These are phyloP conservation scores for Girardinichthys multiradiatus DNA, from an alignment of 2,113 vertebrate genomes.

Conservation along the genomic window DNA sequence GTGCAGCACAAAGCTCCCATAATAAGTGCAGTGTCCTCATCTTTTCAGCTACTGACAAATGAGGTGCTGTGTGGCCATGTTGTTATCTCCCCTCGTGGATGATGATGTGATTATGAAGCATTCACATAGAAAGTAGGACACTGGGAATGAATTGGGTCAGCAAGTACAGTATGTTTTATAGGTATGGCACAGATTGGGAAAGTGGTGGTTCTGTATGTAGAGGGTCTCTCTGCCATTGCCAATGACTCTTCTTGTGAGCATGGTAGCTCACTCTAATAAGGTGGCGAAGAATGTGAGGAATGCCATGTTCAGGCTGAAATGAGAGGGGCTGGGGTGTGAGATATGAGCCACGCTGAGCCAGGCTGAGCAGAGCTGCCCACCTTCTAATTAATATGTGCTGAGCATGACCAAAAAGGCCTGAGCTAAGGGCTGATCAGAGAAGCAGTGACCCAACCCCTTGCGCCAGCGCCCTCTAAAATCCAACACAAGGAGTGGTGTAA, in stretches of 20 bases:
- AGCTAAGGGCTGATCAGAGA: constrained; percentile 29
- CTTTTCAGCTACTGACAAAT: constrained; percentile 47
- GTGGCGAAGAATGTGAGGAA: constrained; percentile 81
- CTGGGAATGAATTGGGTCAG: constrained; percentile 54
- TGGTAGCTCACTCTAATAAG: constrained; percentile 77
- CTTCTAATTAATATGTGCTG: constrained; percentile 75
- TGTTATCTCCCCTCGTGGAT: constrained; percentile 50
- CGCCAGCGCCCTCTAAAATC: constrained; percentile 29
- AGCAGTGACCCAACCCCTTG: constrained; percentile 31
- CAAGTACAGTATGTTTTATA: constrained; percentile 38
- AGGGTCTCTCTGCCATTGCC: constrained; percentile 60
- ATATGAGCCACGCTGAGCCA: constrained; percentile 50
- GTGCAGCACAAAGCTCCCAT: constrained; percentile 36
- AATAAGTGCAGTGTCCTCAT: constrained; percentile 21
- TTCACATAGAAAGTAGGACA: constrained; percentile 64
- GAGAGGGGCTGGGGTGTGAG: constrained; percentile 69
- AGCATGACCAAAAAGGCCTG: constrained; percentile 49
- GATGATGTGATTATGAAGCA: constrained; percentile 63
- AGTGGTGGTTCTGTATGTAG: constrained; percentile 31
- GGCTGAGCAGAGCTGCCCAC: constrained; percentile 57
- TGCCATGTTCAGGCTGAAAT: constrained; percentile 75
- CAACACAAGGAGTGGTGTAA: constrained; percentile 39
- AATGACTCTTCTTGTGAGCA: constrained; percentile 51
- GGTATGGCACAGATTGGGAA: constrained; percentile 11
- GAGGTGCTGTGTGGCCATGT: constrained; percentile 37